These are phyloP conservation scores for Siphonodentalium dalli DNA, from an alignment of 2,888 invertebrate species.

Conservation along the genomic window DNA sequence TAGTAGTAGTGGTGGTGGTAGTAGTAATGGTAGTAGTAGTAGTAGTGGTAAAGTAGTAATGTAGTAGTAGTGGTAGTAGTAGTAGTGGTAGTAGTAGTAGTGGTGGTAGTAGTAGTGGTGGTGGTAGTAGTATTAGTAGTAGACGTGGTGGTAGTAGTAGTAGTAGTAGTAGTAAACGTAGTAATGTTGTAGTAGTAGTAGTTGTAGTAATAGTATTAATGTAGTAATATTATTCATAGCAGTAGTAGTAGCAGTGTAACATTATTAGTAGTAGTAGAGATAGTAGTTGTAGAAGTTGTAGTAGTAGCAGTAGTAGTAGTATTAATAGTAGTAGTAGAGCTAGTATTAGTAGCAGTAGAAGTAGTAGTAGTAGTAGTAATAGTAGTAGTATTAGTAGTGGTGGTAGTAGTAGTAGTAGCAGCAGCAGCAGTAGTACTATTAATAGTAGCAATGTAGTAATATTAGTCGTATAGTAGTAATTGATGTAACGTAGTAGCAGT, in stretches of 20 bases:
- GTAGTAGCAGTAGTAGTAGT: not conserved
- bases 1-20: not conserved
- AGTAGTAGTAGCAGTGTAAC: not conserved
- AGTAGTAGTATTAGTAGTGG: constrained; percentile 1
- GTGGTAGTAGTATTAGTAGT: not conserved
- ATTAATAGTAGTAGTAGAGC: not conserved
- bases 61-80: not conserved
- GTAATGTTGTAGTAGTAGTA: not conserved
- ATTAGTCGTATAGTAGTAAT: not conserved
- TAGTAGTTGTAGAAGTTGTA: not conserved
- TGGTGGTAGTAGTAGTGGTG: not conserved
- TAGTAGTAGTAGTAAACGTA: not conserved
- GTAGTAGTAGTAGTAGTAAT: not conserved
- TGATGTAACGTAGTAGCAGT: not conserved
- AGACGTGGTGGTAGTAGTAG: not conserved
- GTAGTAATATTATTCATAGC: not conserved
- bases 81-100: not conserved
- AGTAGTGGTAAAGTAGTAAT: constrained; percentile 2
- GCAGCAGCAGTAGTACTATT: not conserved
- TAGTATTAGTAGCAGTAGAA: not conserved
- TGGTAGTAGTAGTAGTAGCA: constrained; percentile 1
- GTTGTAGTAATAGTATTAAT: not conserved
- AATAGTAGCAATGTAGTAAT: not conserved
- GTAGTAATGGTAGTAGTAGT: not conserved
- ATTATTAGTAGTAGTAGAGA: not conserved